Percentiles rank a stretch among this genome's conserved stretches.
phyloP scores from a whole-genome alignment of 64 coral and sea anemone genomes.

The Porites lutea region DNA sequence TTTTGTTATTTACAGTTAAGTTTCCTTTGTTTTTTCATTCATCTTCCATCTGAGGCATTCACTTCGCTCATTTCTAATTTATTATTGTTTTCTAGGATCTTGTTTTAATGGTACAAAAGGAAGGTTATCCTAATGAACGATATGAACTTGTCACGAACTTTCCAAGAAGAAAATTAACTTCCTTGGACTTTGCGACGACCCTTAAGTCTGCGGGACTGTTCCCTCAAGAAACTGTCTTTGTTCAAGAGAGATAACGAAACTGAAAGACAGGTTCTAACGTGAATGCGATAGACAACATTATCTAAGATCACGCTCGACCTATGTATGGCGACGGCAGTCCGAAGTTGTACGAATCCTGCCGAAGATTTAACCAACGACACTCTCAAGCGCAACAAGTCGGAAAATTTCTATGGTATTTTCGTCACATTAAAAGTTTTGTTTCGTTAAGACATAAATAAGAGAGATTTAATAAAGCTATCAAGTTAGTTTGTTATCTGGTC shows the following conservation, averaged over 20 bases:
- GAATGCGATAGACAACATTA: neutral
- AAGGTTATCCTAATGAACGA: slow-evolving; percentile 88
- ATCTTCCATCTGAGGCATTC: no score
- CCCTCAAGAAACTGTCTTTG: slow-evolving; percentile 97
- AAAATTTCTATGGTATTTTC: no score
- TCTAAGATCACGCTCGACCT: neutral
- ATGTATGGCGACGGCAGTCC: neutral
- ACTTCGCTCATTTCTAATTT: neutral
- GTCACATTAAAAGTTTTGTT: neutral
- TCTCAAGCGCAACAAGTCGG: no score
- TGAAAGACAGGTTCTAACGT: neutral
- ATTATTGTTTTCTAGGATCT: slow-evolving; percentile 72
- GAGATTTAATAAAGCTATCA: neutral
- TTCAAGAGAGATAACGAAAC: slow-evolving; percentile 84
- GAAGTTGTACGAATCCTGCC: neutral
- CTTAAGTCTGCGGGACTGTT: slow-evolving; percentile 86
- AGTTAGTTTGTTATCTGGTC: slow-evolving; percentile 10
- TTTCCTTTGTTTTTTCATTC: no score
- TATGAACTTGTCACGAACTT: slow-evolving; percentile 96
- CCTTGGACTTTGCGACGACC: slow-evolving; percentile 73
- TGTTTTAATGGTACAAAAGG: slow-evolving; percentile 77
- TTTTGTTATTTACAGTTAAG: no score
- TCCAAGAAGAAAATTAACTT: slow-evolving; percentile 84
- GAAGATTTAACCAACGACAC: neutral
- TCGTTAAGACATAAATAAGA: neutral